Base-by-base conservation (phyloP, 2,888 invertebrate species). In the Eulithis prunata region DNA sequence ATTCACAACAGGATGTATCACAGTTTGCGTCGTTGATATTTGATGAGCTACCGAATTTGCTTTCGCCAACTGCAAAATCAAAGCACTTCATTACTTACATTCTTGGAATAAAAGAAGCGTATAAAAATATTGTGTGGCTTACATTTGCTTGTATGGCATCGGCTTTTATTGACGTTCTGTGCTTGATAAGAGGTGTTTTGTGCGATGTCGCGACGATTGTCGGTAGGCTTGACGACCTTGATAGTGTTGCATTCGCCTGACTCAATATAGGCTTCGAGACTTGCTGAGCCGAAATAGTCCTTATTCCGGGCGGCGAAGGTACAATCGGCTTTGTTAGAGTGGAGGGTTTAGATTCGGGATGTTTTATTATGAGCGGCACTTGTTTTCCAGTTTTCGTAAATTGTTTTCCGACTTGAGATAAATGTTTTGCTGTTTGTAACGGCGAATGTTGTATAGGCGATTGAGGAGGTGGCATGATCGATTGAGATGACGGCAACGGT, bases 101-200 rank as follows among this genome's bases (percentile, higher is more conserved):
- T 5, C 10, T 14, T 51, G 55, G 8, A 51, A 41, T 57, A 41
- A 57, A 57, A 57, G 6, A 28, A 13, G 5, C 10, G n/a, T 68
- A 61, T 13, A n/a, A 51, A 45, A 54, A 41, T 59, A 52, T 64
- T 62, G 58, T 55, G 59, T 68, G 63, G 69, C 72, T 75, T 60
- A 88, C 88, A 71, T 78, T 72, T 41, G 78, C 70, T 54, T 81
- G 83, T 12, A 83, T 68, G 0, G 78, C 74, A 55, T 90, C 91
- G 41, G 80, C 72, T 69, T 88, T 89, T 58, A 82, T 81, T 54
- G 88, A 69, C 5, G 89, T 84, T 66, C 90, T 82, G 69, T 88
- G 91, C 72, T 89, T 89, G 36, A 87, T 80, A 13, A 91, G 74
- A 36, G 90, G 89, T 8, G 90, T 84, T 61, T 88, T 88, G 46